A percentile compares a stretch with the other conserved stretches of the same genome.
phyloP scores from a whole-genome alignment of 2,888 invertebrate species.

The Mythimna impura region DNA sequence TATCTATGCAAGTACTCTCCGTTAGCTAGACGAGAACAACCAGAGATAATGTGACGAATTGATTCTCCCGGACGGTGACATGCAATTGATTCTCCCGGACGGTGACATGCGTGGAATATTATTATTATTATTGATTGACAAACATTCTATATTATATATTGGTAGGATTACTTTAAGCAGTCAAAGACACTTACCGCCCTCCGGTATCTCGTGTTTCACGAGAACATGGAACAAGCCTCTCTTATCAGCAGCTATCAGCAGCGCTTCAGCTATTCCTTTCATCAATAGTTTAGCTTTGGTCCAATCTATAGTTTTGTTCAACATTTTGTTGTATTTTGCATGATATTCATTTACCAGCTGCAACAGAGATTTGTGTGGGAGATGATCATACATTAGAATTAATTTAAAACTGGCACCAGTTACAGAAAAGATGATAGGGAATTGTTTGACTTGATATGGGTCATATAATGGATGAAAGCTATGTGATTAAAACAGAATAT shows the following conservation, averaged over 20 bases:
- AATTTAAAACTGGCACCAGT: background rate
- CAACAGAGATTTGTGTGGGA: slow-evolving; percentile 16
- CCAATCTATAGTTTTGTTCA: slow-evolving; percentile 75
- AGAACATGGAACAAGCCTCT: slow-evolving; percentile 76
- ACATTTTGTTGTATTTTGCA: slow-evolving; percentile 59
- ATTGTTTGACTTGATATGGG: background rate
- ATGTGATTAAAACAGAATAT: background rate
- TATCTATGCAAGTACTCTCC: too few relatives aligned
- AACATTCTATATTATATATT: too few relatives aligned
- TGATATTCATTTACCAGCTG: slow-evolving; percentile 74
- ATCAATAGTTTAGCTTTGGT: slow-evolving; percentile 75
- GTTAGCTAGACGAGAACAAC: too few relatives aligned
- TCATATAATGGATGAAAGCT: background rate
- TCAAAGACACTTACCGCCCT: slow-evolving; percentile 59
- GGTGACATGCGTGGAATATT: too few relatives aligned
- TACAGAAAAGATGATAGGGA: too few relatives aligned
- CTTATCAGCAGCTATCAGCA: slow-evolving; percentile 77
- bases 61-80: too few relatives aligned
- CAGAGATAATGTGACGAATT: too few relatives aligned
- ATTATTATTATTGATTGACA: too few relatives aligned
- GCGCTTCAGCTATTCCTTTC: slow-evolving; percentile 64
- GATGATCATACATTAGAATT: too few relatives aligned
- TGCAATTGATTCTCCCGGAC: too few relatives aligned
- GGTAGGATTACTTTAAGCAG: background rate
- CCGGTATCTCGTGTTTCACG: slow-evolving; percentile 64